Evolutionary conservation across 2,888 invertebrate species (phyloP).

Genomic region (Leptopterna dolabrata): DNA sequence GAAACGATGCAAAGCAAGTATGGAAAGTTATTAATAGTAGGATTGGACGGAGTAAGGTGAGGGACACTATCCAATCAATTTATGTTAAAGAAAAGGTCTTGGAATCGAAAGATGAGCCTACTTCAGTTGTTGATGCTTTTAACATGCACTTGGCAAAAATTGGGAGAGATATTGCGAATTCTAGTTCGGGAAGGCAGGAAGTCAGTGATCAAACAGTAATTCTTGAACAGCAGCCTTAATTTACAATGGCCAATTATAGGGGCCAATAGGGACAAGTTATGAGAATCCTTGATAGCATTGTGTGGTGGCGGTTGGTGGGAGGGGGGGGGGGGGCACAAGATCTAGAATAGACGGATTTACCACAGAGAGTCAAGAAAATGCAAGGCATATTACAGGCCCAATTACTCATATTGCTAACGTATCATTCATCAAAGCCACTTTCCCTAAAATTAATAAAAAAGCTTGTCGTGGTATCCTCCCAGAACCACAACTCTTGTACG

Average conservation of each 20-base stretch:
- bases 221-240: neutral
- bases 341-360: neutral
- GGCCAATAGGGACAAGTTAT: neutral
- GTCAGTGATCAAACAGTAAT: neutral
- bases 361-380: neutral
- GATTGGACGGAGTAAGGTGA: neutral
- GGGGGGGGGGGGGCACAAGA: neutral
- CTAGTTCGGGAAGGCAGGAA: no score
- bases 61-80: neutral
- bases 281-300: neutral
- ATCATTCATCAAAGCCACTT: neutral
- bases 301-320: no score
- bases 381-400: neutral
- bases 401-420: neutral
- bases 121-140: neutral
- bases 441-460: neutral
- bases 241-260: no score
- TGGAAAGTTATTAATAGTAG: neutral
- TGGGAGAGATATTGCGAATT: neutral
- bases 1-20: neutral
- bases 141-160: neutral
- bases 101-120: neutral
- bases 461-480: no score
- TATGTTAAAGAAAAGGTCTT: neutral
- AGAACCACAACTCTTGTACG: no score